phyloP scores from a whole-genome alignment of 1,140 invertebrate species.

The Bombus impatiens region DNA sequence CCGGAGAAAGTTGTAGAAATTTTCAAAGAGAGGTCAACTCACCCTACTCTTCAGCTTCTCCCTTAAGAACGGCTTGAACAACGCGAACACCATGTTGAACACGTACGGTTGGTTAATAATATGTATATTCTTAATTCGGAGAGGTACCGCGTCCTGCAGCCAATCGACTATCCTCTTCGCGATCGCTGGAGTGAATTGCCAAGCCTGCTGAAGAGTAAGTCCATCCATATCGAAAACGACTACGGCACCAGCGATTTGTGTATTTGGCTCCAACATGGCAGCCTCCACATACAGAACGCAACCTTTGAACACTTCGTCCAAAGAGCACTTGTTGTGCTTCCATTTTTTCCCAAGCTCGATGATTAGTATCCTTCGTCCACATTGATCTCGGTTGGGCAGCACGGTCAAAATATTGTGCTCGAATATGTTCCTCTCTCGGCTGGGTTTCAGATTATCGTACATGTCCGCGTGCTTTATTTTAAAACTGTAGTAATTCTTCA shows the following conservation, averaged over 20 bases:
- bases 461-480: constrained; percentile 89
- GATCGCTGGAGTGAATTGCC: constrained; percentile 92
- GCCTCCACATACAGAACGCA: constrained; percentile 90
- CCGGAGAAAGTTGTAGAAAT: not conserved
- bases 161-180: constrained; percentile 92
- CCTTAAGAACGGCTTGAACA: constrained; percentile 93
- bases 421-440: constrained; percentile 89
- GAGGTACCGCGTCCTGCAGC: constrained; percentile 91
- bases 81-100: constrained; percentile 93
- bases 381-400: constrained; percentile 89
- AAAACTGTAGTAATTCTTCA: constrained; percentile 91
- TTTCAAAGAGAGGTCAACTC: constrained; percentile 43
- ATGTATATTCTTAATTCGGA: constrained; percentile 92
- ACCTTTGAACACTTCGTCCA: constrained; percentile 93
- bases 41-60: constrained; percentile 88
- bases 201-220: constrained; percentile 89
- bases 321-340: constrained; percentile 90
- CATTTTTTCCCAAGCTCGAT: constrained; percentile 92
- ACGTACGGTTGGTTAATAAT: constrained; percentile 94
- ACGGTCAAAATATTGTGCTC: constrained; percentile 90
- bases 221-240: constrained; percentile 94
- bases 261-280: constrained; percentile 89
- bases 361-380: constrained; percentile 88
- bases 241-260: constrained; percentile 88
- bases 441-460: constrained; percentile 88